phyloP scores from a whole-genome alignment of 2,113 vertebrate genomes.

The Protobothrops mucrosquamatus region DNA sequence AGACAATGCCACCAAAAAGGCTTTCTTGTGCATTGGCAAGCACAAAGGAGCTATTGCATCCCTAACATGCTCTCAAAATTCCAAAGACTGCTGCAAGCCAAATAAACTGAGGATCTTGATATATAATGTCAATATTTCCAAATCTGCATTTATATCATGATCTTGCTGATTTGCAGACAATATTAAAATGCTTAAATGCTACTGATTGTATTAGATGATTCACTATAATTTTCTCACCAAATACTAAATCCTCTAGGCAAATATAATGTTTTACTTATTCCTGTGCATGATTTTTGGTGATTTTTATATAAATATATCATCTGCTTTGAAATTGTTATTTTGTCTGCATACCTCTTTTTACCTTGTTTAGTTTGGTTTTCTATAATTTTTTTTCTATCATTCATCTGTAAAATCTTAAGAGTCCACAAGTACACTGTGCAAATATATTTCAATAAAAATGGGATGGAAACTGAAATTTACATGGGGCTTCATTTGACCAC shows the following conservation, averaged over 20 bases:
- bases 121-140: neutral
- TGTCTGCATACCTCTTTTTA: neutral
- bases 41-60: neutral
- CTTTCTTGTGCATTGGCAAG: neutral
- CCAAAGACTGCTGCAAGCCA: neutral
- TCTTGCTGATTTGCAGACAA: neutral
- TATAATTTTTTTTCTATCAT: neutral
- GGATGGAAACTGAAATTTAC: neutral
- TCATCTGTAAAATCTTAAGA: neutral
- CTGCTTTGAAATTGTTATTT: neutral
- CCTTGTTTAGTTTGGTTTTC: neutral
- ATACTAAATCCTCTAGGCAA: neutral
- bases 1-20: neutral
- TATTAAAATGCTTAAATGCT: neutral
- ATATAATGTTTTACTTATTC: neutral
- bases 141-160: neutral
- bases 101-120: neutral
- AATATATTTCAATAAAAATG: neutral
- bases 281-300: neutral
- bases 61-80: neutral
- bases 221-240: neutral
- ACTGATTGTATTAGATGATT: neutral
- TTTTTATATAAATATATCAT: neutral
- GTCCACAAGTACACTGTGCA: neutral
- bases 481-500: neutral